Evolutionary conservation across 2,797 vertebrate species (phyloP).

Genomic region (Acrossocheilus fasciatus): DNA sequence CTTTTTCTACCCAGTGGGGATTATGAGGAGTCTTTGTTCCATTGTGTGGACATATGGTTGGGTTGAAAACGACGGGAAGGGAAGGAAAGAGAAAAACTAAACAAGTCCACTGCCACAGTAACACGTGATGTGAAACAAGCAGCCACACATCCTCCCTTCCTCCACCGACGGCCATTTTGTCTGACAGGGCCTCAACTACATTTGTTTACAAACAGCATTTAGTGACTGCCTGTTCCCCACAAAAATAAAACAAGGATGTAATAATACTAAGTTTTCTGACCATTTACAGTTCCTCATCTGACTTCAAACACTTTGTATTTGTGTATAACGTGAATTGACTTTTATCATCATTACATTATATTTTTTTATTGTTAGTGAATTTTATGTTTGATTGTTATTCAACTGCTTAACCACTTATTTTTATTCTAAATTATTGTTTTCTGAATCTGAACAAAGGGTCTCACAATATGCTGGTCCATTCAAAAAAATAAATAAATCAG

Average conservation of each 20-base stretch:
- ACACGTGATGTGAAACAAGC: not conserved
- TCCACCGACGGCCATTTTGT: constrained; percentile 65
- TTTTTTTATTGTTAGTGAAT: not conserved
- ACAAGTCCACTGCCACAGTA: constrained; percentile 38
- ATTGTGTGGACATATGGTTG: constrained; percentile 27
- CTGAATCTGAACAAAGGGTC: not conserved
- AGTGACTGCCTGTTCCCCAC: not conserved
- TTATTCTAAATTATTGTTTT: not conserved
- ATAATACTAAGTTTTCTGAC: not conserved
- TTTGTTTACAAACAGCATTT: constrained; percentile 74
- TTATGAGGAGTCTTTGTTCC: not conserved
- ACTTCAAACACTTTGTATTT: not conserved
- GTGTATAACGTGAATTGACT: not conserved
- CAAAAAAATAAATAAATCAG: not conserved
- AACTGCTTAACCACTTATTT: not conserved
- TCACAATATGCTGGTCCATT: not conserved
- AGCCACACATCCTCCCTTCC: constrained; percentile 57
- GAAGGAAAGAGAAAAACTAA: constrained; percentile 57
- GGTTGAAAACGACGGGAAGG: not conserved
- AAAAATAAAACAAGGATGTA: not conserved
- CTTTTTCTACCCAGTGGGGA: constrained; percentile 18
- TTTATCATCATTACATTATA: not conserved
- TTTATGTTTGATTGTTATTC: not conserved
- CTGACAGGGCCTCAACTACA: constrained; percentile 62
- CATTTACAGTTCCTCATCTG: not conserved